Evolutionary conservation across 2,797 vertebrate species (phyloP).

Genomic region (Etheostoma nigrum): DNA sequence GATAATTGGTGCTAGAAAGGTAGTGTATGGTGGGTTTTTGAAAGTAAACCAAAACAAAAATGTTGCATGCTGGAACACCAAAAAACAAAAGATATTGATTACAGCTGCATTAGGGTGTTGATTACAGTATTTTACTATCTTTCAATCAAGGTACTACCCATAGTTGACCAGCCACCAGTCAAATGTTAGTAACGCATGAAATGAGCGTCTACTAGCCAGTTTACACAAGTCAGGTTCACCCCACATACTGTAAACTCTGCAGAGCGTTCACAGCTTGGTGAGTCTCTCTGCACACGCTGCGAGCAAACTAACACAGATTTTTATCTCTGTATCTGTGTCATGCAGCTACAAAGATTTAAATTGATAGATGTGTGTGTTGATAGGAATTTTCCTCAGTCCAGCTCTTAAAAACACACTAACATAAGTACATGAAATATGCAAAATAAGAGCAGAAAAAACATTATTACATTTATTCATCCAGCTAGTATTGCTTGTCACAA

Average conservation of each 20-base stretch:
- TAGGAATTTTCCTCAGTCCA: too few relatives aligned
- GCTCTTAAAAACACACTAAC: too few relatives aligned
- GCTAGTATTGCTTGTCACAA: not conserved
- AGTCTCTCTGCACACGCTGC: not conserved
- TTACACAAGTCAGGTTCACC: constrained; percentile 7
- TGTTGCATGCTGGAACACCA: not conserved
- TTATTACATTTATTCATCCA: not conserved
- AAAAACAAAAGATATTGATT: not conserved
- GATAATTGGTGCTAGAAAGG: not conserved
- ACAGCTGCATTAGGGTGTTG: not conserved
- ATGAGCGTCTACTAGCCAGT: not conserved
- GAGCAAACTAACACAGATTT: constrained; percentile 1
- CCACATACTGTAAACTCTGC: constrained; percentile 2
- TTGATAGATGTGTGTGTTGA: too few relatives aligned
- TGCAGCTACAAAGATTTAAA: not conserved
- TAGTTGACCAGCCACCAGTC: not conserved
- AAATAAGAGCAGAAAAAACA: too few relatives aligned
- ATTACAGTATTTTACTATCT: not conserved
- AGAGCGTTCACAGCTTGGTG: not conserved
- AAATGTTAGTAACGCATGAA: not conserved
- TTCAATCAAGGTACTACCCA: not conserved
- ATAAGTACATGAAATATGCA: too few relatives aligned
- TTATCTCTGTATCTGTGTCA: constrained; percentile 3
- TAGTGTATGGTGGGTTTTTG: not conserved
- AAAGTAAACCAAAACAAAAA: not conserved